phyloP scores from a whole-genome alignment of 2,888 invertebrate genomes.

The Microchrysa polita region DNA sequence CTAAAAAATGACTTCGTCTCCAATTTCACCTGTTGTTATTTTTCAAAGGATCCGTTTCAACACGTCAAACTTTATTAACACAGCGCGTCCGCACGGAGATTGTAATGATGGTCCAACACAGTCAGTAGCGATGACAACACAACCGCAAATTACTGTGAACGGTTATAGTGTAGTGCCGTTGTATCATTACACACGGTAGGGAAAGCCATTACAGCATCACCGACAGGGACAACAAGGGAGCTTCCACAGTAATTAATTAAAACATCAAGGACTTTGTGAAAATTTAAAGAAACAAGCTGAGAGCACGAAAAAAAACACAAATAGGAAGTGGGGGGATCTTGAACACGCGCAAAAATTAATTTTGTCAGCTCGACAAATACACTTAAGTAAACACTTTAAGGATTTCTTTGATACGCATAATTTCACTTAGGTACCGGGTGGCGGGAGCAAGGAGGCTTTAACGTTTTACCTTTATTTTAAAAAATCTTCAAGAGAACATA shows the following conservation, averaged over 20 bases:
- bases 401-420: neutral
- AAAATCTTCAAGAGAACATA: too few species aligned
- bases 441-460: neutral
- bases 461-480: too few species aligned
- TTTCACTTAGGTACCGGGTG: neutral
- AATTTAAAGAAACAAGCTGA: neutral
- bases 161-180: neutral
- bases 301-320: neutral
- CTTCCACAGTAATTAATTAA: slow-evolving; percentile 43
- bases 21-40: too few species aligned
- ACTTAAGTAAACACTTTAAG: neutral
- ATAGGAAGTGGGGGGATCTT: neutral
- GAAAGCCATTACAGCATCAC: slow-evolving; percentile 13
- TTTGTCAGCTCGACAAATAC: neutral
- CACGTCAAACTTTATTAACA: too few species aligned
- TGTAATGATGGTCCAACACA: too few species aligned
- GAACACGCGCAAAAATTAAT: slow-evolving; percentile 24
- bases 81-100: neutral
- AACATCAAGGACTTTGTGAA: slow-evolving; percentile 20
- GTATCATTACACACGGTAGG: neutral
- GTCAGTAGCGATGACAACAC: slow-evolving; percentile 10
- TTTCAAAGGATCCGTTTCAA: too few species aligned
- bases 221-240: neutral
- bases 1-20: too few species aligned
- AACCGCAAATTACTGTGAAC: neutral